Conservation (phyloP, 2,113 vertebrate species). For the Sitta europaea region DNA sequence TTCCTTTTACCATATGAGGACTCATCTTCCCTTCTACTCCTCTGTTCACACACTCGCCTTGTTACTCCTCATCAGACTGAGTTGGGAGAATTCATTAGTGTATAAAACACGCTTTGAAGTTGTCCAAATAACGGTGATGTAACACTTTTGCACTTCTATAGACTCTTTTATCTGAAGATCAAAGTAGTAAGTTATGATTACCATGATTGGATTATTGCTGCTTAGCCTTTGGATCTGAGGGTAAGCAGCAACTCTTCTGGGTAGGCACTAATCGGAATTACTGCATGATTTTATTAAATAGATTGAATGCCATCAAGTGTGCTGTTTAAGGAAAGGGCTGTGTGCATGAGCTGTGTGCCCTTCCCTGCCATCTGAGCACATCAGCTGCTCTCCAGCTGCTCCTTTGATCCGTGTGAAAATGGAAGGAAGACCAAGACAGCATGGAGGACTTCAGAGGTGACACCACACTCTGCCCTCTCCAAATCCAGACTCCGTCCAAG, state of each 20-base stretch:
- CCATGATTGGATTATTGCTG: slow-evolving; percentile 43
- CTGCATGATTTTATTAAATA: slow-evolving; percentile 10
- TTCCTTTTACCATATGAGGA: not conserved
- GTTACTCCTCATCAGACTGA: not conserved
- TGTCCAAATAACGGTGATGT: slow-evolving; percentile 40
- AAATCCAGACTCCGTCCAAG: not conserved
- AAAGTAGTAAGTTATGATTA: slow-evolving; percentile 47
- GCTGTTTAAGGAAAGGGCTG: not conserved
- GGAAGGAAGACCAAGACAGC: not conserved
- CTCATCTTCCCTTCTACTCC: not conserved
- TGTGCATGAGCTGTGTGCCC: accelerated
- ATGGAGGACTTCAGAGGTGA: not conserved
- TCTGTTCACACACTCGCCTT: not conserved
- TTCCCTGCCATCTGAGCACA: not conserved
- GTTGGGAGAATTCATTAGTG: slow-evolving; percentile 40
- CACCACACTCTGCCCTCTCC: not conserved
- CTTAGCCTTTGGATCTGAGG: slow-evolving; percentile 56
- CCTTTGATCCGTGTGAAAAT: not conserved
- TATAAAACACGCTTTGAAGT: slow-evolving; percentile 49
- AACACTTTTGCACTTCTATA: slow-evolving; percentile 47
- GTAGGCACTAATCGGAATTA: slow-evolving; percentile 27
- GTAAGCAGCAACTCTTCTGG: slow-evolving; percentile 41
- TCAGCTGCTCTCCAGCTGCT: not conserved
- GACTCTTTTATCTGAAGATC: slow-evolving; percentile 65
- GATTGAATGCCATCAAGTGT: not conserved